phyloP scores from a whole-genome alignment of 2,888 invertebrate genomes.

The Hymenopus coronatus region DNA sequence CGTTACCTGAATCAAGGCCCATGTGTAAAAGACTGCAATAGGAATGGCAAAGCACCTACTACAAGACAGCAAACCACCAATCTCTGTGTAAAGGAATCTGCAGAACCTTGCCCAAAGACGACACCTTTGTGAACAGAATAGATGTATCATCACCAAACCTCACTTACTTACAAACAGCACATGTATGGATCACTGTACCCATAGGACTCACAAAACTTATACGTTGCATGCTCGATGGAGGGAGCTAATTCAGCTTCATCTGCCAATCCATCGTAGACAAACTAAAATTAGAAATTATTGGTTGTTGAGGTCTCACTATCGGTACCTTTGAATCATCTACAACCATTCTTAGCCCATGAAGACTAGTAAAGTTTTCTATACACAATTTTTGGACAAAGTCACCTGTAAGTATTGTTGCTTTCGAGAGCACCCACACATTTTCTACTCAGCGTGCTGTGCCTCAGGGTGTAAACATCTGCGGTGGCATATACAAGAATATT shows the following conservation, averaged over 20 bases:
- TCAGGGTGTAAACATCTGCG: background rate
- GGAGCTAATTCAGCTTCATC: background rate
- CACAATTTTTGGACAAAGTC: background rate
- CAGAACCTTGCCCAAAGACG: background rate
- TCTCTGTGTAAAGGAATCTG: background rate
- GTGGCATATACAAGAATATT: background rate
- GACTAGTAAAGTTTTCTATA: background rate
- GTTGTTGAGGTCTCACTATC: background rate
- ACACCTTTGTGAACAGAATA: background rate
- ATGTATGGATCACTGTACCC: too few relatives aligned
- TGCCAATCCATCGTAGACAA: background rate
- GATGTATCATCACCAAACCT: background rate
- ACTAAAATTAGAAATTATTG: background rate
- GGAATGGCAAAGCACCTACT: background rate
- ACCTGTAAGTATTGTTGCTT: background rate
- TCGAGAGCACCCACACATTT: background rate
- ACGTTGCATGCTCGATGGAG: background rate
- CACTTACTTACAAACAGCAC: background rate
- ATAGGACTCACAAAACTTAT: background rate
- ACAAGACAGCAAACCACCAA: background rate
- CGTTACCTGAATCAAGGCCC: background rate
- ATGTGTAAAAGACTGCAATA: background rate
- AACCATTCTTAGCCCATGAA: background rate
- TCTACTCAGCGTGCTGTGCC: background rate
- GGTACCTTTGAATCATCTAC: background rate